These are phyloP conservation scores for Eudasyphora cyanicolor DNA, from an alignment of 2,888 invertebrate genomes.

Conservation along the genomic window DNA sequence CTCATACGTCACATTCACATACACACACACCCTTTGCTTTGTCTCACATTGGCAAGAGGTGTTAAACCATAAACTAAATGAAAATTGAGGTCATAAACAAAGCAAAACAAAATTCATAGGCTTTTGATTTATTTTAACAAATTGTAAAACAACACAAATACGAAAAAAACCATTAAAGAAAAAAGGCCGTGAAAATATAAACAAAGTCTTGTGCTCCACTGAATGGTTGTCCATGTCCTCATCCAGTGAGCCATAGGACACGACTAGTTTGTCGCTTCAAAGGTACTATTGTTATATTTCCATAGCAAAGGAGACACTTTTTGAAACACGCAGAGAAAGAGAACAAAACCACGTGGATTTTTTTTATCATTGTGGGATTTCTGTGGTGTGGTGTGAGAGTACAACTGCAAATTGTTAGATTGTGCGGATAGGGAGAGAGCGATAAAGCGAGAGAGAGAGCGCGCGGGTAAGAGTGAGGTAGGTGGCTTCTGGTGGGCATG, in stretches of 20 bases:
- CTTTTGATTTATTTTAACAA: neutral
- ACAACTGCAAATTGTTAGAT: neutral
- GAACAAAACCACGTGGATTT: slow-evolving; percentile 18
- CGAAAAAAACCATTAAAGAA: neutral
- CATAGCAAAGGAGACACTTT: neutral
- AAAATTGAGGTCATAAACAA: slow-evolving; percentile 8
- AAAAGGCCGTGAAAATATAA: neutral
- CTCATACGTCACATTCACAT: neutral
- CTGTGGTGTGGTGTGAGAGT: neutral
- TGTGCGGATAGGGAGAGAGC: too few relatives aligned
- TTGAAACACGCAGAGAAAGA: slow-evolving; percentile 8
- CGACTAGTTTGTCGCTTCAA: neutral
- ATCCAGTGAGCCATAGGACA: neutral
- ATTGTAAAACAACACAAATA: neutral
- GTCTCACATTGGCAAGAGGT: neutral
- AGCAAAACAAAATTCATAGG: neutral
- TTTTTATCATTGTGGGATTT: neutral
- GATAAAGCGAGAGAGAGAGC: too few relatives aligned
- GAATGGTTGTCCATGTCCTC: neutral
- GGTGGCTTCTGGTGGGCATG: slow-evolving; percentile 2
- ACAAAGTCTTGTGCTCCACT: neutral
- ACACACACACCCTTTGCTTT: neutral
- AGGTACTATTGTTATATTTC: neutral
- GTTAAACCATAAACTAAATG: neutral
- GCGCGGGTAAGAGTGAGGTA: neutral